phyloP scores from a whole-genome alignment of 2,888 invertebrate species.

The Alentia gelatinosa region DNA sequence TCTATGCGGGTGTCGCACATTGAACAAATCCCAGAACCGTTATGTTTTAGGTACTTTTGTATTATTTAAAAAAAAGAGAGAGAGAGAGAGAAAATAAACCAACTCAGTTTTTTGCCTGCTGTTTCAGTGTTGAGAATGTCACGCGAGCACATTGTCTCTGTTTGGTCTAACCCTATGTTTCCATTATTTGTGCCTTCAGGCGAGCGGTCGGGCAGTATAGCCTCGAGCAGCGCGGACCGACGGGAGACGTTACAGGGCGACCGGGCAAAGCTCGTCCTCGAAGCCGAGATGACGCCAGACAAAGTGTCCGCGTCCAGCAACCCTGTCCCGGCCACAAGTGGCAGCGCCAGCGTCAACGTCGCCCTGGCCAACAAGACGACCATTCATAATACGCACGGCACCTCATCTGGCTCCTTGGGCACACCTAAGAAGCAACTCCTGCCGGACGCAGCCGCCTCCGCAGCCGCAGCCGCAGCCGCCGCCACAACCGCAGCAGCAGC shows the following conservation, averaged over 20 bases:
- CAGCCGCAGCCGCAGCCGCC: slow-evolving; percentile 5
- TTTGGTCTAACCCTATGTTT: background rate
- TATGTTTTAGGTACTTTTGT: too few species aligned
- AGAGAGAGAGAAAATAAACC: too few species aligned
- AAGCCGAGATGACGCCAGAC: slow-evolving; percentile 53
- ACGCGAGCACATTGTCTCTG: too few species aligned
- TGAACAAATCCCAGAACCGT: too few species aligned
- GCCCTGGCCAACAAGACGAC: background rate
- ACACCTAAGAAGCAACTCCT: slow-evolving; percentile 41
- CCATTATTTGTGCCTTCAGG: slow-evolving; percentile 15
- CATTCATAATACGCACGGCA: background rate
- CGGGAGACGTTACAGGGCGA: slow-evolving; percentile 43
- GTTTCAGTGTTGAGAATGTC: too few species aligned
- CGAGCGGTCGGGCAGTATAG: slow-evolving; percentile 38
- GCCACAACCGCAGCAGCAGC: background rate
- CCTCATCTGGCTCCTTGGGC: background rate
- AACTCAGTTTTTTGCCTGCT: too few species aligned
- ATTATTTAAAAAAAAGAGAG: too few species aligned
- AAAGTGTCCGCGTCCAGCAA: slow-evolving; percentile 37
- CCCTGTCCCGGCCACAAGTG: slow-evolving; percentile 32
- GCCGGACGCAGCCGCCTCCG: slow-evolving; percentile 24
- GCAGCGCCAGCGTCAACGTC: background rate
- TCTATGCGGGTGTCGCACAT: background rate
- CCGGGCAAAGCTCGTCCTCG: slow-evolving; percentile 44
- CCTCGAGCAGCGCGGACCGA: slow-evolving; percentile 17